Evolutionary conservation across 1,140 invertebrate genomes (phyloP).

Genomic region (Coelopa frigida): DNA sequence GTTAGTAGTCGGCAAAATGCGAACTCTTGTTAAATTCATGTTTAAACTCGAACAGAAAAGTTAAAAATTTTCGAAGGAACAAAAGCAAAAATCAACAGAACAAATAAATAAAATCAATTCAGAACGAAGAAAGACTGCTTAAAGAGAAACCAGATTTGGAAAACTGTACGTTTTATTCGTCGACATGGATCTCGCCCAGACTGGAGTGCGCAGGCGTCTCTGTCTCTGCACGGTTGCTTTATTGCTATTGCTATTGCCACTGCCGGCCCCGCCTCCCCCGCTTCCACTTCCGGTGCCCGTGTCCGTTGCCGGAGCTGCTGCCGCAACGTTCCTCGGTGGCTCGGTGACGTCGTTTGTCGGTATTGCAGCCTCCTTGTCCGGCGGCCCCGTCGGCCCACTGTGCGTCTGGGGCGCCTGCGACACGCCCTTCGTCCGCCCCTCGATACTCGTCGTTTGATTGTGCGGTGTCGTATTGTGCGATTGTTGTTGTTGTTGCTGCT

Average conservation of each 20-base stretch:
- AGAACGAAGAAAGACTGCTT: background rate
- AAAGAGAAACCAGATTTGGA: no score
- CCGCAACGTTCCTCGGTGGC: background rate
- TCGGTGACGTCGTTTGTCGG: background rate
- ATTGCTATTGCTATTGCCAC: conserved; percentile 43
- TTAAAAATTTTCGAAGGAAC: conserved; percentile 6
- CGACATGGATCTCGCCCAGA: conserved; percentile 61
- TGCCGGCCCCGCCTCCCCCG: conserved; percentile 14
- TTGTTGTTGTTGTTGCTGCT: conserved; percentile 14
- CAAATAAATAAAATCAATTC: conserved; percentile 1
- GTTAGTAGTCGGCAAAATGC: no score
- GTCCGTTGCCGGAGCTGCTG: conserved; percentile 3
- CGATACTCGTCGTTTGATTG: conserved; percentile 36
- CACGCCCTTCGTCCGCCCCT: conserved; percentile 32
- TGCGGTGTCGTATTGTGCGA: conserved; percentile 13
- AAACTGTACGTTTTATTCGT: conserved; percentile 44
- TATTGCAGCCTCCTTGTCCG: conserved; percentile 12
- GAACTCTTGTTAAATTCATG: no score
- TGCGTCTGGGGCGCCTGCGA: conserved; percentile 32
- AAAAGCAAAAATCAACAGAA: background rate
- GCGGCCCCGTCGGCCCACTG: conserved; percentile 37
- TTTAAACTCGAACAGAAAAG: conserved; percentile 6
- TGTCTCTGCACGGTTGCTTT: conserved; percentile 43
- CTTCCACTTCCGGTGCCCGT: conserved; percentile 6
- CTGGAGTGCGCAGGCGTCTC: conserved; percentile 64